Base-by-base conservation (phyloP, 2,113 vertebrate species). In the Dinomys branickii region DNA sequence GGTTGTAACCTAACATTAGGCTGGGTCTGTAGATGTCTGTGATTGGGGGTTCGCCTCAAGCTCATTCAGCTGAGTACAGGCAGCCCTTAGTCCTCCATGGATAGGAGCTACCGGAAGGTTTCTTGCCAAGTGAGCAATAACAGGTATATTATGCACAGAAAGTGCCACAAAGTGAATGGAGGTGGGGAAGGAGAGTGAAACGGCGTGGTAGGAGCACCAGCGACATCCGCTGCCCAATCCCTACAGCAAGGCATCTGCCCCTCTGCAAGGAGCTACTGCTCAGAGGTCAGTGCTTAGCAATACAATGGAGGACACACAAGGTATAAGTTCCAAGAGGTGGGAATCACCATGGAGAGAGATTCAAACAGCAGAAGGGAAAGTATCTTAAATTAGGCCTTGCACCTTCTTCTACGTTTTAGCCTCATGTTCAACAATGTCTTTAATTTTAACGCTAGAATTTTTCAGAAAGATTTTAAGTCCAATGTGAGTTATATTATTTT, bases 271-370 rank as follows among this genome's bases (percentile, higher is more conserved):
- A 14, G 71, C 38, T 81, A 17, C 10, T 65, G n/a, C 20, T 69
- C 50, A 17, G 7, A 81, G 38, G 81, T 17, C 30, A 38, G 33
- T 24, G 16, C 11, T 17, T 13, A 10, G 9, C 26, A 71, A 28
- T 19, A 6, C 65, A 5, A 7, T 3, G 38, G 14, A 20, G 3
- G 0, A 26, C 3, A 12, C 2, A 61, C 7, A 47, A 10, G 6
- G 1, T 81, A 16, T 47, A 59, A 58, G 14, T 63, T 26, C 50
- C 2, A 30, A 52, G 61, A n/a, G 30, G 4, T 14, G 1, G 11
- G 3, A 44, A 17, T 56, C 47, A 41, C 20, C 54, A 3, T 67
- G n/a, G 38, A 16, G 38, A 35, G 61, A 78, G 1, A 26, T 61
- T 3, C 1, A 69, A 33, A 24, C 3, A 22, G 1, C 7, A 94